Evolutionary conservation across 2,797 vertebrate genomes (phyloP).

Genomic region (Coregonus ussuriensis): DNA sequence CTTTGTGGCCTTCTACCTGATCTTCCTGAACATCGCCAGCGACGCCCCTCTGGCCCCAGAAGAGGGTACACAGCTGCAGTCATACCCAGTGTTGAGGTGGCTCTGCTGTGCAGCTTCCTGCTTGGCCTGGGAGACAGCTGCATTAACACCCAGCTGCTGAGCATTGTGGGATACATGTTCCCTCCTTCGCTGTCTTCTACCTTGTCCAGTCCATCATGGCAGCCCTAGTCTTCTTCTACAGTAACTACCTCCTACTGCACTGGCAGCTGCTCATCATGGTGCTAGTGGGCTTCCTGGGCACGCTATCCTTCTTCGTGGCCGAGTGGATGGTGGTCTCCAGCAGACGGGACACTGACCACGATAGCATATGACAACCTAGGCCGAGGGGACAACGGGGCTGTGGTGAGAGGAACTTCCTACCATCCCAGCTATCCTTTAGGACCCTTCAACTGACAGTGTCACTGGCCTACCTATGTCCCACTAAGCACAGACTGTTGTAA

Average conservation of each 20-base stretch:
- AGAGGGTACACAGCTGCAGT: conserved; percentile 83
- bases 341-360: conserved; percentile 79
- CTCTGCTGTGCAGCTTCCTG: conserved; percentile 92
- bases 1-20: conserved; percentile 90
- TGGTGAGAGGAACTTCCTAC: background rate
- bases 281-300: conserved; percentile 83
- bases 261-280: conserved; percentile 98
- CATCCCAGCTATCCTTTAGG: background rate
- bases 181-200: conserved; percentile 93
- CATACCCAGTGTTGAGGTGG: conserved; percentile 79
- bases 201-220: conserved; percentile 97
- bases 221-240: conserved; percentile 95
- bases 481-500: conserved; percentile 15
- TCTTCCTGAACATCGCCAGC: conserved; percentile 91
- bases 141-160: conserved; percentile 97
- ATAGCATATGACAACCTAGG: conserved; percentile 81
- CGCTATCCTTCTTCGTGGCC: conserved; percentile 86
- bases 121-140: conserved; percentile 96
- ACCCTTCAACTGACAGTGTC: background rate
- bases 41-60: conserved; percentile 88
- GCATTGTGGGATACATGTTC: conserved; percentile 90
- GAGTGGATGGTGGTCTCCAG: conserved; percentile 77
- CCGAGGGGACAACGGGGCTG: background rate
- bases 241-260: conserved; percentile 92
- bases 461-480: background rate